These are phyloP conservation scores for Zaprionus camerounensis DNA, from an alignment of 1,140 invertebrate species.

Conservation along the genomic window DNA sequence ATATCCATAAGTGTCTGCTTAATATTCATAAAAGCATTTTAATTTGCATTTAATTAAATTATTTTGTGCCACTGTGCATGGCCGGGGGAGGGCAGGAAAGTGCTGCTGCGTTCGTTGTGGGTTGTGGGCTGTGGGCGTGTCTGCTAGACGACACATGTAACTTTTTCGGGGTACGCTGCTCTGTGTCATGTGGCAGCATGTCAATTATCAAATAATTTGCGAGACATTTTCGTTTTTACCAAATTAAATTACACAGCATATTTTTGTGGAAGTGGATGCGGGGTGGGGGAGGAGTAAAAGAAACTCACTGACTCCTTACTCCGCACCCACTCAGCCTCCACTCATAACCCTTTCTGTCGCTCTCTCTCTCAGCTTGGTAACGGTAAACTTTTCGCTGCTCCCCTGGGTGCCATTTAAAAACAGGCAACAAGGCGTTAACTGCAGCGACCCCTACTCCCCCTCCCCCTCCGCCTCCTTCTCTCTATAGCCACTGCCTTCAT, in stretches of 20 bases:
- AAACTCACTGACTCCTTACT: not conserved
- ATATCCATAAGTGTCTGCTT: conserved; percentile 49
- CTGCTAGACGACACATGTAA: conserved; percentile 27
- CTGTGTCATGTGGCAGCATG: conserved; percentile 23
- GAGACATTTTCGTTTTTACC: conserved; percentile 9
- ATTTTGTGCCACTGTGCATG: conserved; percentile 22
- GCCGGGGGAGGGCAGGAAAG: too few species aligned
- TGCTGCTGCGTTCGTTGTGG: not conserved
- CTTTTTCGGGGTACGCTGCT: conserved; percentile 1
- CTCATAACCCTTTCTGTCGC: not conserved
- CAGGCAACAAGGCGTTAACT: conserved; percentile 11
- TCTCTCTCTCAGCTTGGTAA: not conserved
- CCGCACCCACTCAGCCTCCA: not conserved
- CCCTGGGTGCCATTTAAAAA: not conserved
- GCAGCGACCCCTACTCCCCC: too few species aligned
- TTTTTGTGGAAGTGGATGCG: not conserved
- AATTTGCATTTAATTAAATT: conserved; percentile 75
- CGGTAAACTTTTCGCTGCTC: conserved; percentile 10
- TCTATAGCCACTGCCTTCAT: not conserved
- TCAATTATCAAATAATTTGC: conserved; percentile 49
- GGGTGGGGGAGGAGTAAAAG: not conserved
- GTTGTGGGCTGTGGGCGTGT: not conserved
- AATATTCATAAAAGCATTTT: conserved; percentile 78
- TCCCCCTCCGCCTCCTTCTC: not conserved
- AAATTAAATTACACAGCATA: conserved; percentile 42